Base-by-base conservation (phyloP, 1,140 invertebrate genomes). In the Drosophila subpulchrella region DNA sequence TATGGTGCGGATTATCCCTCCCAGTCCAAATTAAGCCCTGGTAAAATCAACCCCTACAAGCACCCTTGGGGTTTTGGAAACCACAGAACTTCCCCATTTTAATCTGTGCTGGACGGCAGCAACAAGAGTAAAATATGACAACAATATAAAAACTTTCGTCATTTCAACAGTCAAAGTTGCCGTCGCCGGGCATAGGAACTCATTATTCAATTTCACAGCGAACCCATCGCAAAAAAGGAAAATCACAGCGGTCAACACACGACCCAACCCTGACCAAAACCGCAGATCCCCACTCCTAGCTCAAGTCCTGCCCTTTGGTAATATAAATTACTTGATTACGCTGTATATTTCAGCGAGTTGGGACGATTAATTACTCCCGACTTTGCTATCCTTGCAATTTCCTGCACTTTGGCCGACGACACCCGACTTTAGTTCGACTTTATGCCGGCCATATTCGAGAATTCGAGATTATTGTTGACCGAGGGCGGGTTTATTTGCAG, bases 401-500 rank as follows among this genome's bases (percentile, higher is more conserved):
- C 81, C 78, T 90, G 77, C 76, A 78, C 75, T 81, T 86, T 78
- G 41, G 74, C 39, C 59, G 39, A 38, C 56, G 67, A 71, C 67
- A 71, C 67, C 57, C 65, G 68, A 71, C 68, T 71, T 48, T 50
- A 38, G 68, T 27, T 42, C 30, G 66, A 48, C 68, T 58, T 72
- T 72, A 72, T 70, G 65, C 65, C 61, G 36, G 50, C 15, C 32
- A 71, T 70, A 58, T 80, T 57, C 60, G 47, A 8, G 30, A 34
- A 3, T 10, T 8, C 7, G 32, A 34, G 32, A 34, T 68, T 82
- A 65, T 91, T 90, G 72, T 86, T 83, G 71, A 82, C 81, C 63
- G 63, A 78, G 70, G 79, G 83, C 71, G 62, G 70, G 75, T 78
- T 86, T 82, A 79, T 88, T 94, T 94, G 75, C 93, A 94, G 94